Conservation (phyloP, 1,140 invertebrate genomes). For the Pseudachorutes palmiensis region DNA sequence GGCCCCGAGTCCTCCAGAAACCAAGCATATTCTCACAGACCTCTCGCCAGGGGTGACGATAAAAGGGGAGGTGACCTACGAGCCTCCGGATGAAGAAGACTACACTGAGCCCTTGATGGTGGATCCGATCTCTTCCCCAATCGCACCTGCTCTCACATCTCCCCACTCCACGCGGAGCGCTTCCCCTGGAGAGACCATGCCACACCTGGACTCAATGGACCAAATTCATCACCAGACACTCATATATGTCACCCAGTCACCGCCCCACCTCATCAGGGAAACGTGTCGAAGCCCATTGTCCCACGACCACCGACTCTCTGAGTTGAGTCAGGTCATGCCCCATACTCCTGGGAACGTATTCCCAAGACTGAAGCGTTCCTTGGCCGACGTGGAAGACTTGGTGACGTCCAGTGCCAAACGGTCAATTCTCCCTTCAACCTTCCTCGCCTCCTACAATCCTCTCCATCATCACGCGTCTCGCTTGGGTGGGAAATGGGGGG, state of each 20-base stretch:
- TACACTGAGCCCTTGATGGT: slow-evolving; percentile 10
- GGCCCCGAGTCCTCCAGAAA: background rate
- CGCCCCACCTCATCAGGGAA: slow-evolving; percentile 5
- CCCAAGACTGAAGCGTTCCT: slow-evolving; percentile 36
- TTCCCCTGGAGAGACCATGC: background rate
- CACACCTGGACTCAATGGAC: slow-evolving; percentile 5
- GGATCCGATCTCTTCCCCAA: slow-evolving; percentile 25
- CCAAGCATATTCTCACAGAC: background rate
- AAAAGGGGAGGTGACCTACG: background rate
- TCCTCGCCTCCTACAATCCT: slow-evolving; percentile 30
- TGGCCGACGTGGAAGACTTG: slow-evolving; percentile 34
- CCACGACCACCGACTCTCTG: background rate
- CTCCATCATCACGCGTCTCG: slow-evolving; percentile 20
- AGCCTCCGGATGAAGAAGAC: slow-evolving; percentile 1
- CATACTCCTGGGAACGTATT: slow-evolving; percentile 20
- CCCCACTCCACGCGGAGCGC: background rate
- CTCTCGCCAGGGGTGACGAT: background rate
- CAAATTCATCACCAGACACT: background rate
- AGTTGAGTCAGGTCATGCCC: background rate
- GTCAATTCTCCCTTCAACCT: slow-evolving; percentile 30
- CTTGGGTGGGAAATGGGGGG: slow-evolving; percentile 24
- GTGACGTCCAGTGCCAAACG: slow-evolving; percentile 32
- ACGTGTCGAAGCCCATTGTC: background rate
- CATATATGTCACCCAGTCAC: background rate
- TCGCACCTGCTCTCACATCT: background rate